Base-by-base conservation (phyloP, 2,888 invertebrate species). In the Arrhopalites spinosus region DNA sequence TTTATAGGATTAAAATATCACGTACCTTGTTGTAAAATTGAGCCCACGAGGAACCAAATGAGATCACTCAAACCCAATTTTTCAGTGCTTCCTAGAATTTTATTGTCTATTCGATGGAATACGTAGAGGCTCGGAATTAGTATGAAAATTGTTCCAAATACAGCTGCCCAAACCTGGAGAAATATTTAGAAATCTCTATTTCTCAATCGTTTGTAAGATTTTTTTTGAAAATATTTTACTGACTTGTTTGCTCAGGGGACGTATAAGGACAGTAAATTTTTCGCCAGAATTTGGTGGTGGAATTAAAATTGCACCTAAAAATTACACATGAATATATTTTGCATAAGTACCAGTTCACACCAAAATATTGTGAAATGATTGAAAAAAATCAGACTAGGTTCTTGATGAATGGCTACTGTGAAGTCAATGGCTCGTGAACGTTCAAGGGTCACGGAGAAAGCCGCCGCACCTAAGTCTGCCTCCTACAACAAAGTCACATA, bases 21-120 rank as follows among this genome's bases (percentile, higher is more conserved):
- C n/a, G 11, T 64, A 80, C 81, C 77, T 79, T 81, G 81, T 77
- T 83, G 83, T 11, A 83, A 79, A 43, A 83, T 74, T 23, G 83
- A 81, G 43, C 81, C 83, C 20, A 80, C 61, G 47, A 82, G 77
- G 73, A 83, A 83, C 68, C 80, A 80, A 43, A 79, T 68, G n/a
- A 81, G 63, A 45, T 80, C 78, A 47, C 71, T n/a, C 3, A 59
- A 43, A 15, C 50, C 23, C 23, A 7, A 36, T 23, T 56, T 8
- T 7, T 11, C 23, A 59, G 17, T 25, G n/a, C 25, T 5, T 1
- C 63, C 27, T 47, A 45, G 63, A 47, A 72, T 43, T 5, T 3
- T 1, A 8, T 20, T 36, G n/a, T 30, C 23, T 7, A n/a, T 20
- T 2, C 77, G 59, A 50, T 83, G 81, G 45, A 83, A 70, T 20